These are phyloP conservation scores for Drosophila pseudoananassae DNA, from an alignment of 1,140 invertebrate genomes.

Conservation along the genomic window DNA sequence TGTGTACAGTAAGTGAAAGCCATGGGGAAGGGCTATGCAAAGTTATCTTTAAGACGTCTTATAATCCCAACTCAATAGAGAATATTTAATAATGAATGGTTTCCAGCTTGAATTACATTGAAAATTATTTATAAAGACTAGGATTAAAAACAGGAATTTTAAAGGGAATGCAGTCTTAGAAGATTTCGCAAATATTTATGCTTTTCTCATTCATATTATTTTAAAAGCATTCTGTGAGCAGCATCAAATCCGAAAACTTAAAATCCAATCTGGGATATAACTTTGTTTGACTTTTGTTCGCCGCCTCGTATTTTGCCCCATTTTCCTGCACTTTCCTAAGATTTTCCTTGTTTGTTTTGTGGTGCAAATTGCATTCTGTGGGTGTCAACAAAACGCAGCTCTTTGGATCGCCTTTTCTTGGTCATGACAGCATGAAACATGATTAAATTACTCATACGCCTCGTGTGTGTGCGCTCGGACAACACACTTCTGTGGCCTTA, in stretches of 20 bases:
- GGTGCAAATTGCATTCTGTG: slow-evolving; percentile 76
- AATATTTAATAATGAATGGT: background rate
- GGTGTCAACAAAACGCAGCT: slow-evolving; percentile 69
- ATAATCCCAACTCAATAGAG: too few relatives aligned
- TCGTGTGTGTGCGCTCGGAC: slow-evolving; percentile 46
- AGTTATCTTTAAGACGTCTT: background rate
- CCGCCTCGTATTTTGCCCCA: slow-evolving; percentile 20
- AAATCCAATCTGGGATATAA: slow-evolving; percentile 55
- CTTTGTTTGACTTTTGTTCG: slow-evolving; percentile 63
- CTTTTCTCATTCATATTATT: slow-evolving; percentile 12
- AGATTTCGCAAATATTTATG: background rate
- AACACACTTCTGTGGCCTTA: slow-evolving; percentile 54
- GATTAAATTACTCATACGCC: slow-evolving; percentile 80
- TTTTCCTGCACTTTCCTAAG: slow-evolving; percentile 11
- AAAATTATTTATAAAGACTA: background rate
- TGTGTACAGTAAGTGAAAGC: slow-evolving; percentile 5
- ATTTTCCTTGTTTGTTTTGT: slow-evolving; percentile 63
- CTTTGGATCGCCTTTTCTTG: slow-evolving; percentile 17
- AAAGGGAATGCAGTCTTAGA: background rate
- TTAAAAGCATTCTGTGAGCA: slow-evolving; percentile 24
- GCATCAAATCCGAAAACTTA: slow-evolving; percentile 40
- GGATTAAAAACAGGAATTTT: background rate
- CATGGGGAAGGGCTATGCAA: background rate
- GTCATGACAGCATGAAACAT: slow-evolving; percentile 63
- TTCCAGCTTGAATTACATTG: too few relatives aligned